Conservation (phyloP, 2,888 invertebrate species). For the Diadromus collaris region DNA sequence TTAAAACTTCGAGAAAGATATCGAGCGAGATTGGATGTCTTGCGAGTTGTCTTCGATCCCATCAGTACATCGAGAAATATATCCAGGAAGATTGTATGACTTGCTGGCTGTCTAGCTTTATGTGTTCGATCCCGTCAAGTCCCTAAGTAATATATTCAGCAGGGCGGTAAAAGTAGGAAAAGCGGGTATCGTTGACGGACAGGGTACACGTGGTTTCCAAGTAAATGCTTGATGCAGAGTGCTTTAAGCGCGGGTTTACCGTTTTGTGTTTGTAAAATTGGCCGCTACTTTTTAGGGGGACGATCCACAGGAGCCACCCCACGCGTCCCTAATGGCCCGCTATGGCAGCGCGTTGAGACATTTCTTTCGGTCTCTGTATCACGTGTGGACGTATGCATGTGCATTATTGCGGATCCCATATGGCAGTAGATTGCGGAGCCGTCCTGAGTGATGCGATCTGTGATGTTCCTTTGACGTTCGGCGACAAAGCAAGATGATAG, state of each 20-base stretch:
- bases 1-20: no score
- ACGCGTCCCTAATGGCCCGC: conserved; percentile 43
- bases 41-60: no score
- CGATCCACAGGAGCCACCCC: conserved; percentile 19
- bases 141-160: no score
- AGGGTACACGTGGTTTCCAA: conserved; percentile 11
- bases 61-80: no score
- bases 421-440: conserved; percentile 19
- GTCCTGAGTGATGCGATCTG: conserved; percentile 47
- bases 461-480: conserved; percentile 60
- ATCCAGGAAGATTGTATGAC: no score
- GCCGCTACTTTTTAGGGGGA: conserved; percentile 57
- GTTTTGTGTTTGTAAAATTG: conserved; percentile 58
- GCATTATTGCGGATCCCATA: conserved; percentile 2
- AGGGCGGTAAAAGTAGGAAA: no score
- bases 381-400: not conserved
- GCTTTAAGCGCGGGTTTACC: conserved; percentile 19
- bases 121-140: no score
- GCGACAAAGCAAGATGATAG: conserved; percentile 56
- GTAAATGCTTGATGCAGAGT: conserved; percentile 35
- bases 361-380: conserved; percentile 36
- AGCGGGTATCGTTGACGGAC: no score
- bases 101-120: no score
- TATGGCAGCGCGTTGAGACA: conserved; percentile 52
- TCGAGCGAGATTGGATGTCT: no score